phyloP scores from a whole-genome alignment of 2,797 vertebrate species.

The Anableps anableps region DNA sequence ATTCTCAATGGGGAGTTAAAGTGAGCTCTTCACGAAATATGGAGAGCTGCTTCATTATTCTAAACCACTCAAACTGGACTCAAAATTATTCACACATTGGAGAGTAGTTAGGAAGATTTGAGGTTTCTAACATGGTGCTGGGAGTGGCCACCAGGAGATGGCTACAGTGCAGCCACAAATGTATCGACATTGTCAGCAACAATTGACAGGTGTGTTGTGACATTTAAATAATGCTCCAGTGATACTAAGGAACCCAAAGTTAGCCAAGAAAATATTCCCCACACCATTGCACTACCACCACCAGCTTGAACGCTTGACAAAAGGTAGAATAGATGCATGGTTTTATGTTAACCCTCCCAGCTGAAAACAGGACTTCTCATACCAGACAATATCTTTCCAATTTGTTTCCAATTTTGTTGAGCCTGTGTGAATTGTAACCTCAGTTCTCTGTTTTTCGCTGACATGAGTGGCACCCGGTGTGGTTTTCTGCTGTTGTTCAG shows the following conservation, averaged over 20 bases:
- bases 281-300: neutral
- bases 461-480: neutral
- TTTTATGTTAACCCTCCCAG: neutral
- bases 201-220: too few relatives aligned
- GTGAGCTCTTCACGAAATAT: neutral
- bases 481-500: neutral
- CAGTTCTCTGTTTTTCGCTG: neutral
- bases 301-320: neutral
- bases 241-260: neutral
- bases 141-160: neutral
- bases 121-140: neutral
- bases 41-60: neutral
- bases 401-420: neutral
- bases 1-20: neutral
- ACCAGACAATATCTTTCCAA: neutral
- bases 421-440: neutral
- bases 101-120: neutral
- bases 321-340: neutral
- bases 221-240: neutral
- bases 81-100: neutral
- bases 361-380: neutral
- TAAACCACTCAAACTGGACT: neutral
- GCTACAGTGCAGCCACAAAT: neutral
- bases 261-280: neutral
- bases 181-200: neutral